These are phyloP conservation scores for Abrostola tripartita DNA, from an alignment of 2,888 invertebrate species.

Conservation along the genomic window DNA sequence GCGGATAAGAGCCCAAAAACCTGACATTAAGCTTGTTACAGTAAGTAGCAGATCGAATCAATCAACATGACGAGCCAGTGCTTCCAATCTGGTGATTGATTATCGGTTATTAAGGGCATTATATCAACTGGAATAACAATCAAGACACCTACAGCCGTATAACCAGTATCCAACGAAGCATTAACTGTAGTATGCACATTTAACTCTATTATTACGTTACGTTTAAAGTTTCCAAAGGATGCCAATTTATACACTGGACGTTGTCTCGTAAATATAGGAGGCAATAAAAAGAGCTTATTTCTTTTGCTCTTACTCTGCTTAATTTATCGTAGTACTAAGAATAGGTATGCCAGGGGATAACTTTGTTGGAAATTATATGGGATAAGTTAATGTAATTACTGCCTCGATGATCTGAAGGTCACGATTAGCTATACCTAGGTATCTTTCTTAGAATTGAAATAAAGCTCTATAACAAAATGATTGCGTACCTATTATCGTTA, in stretches of 20 bases:
- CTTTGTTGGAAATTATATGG: constrained; percentile 32
- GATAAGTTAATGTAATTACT: constrained; percentile 15
- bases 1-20: constrained; percentile 32
- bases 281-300: constrained; percentile 48
- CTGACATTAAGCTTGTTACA: constrained; percentile 34
- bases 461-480: too few relatives aligned
- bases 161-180: constrained; percentile 25
- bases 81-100: constrained; percentile 37
- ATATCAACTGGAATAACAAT: constrained; percentile 31
- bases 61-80: constrained; percentile 32
- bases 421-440: background rate
- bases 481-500: too few relatives aligned
- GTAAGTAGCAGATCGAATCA: constrained; percentile 36
- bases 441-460: too few relatives aligned
- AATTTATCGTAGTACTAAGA: constrained; percentile 49
- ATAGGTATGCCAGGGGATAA: constrained; percentile 28
- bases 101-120: constrained; percentile 39
- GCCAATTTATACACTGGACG: constrained; percentile 46
- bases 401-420: constrained; percentile 25
- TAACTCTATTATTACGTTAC: constrained; percentile 47
- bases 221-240: constrained; percentile 45
- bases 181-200: constrained; percentile 17
- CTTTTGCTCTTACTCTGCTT: constrained; percentile 40
- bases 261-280: constrained; percentile 50
- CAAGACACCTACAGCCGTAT: constrained; percentile 13